These are phyloP conservation scores for Taphrorychus bicolor DNA, from an alignment of 2,888 invertebrate genomes.

Conservation along the genomic window DNA sequence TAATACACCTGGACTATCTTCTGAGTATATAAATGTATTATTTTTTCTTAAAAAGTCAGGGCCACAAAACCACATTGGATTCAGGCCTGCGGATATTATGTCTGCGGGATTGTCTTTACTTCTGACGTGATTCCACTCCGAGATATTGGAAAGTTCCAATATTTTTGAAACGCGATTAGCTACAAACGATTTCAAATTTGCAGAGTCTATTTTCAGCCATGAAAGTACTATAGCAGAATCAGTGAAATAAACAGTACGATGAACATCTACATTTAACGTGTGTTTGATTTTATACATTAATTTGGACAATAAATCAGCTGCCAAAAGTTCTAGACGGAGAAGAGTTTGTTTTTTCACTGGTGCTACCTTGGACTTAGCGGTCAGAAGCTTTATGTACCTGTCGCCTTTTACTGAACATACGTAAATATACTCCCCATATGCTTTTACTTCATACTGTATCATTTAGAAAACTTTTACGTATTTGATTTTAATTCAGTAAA, in stretches of 20 bases:
- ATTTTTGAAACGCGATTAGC: slow-evolving; percentile 33
- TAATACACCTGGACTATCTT: too few species aligned
- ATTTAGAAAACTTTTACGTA: not conserved
- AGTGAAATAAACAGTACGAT: not conserved
- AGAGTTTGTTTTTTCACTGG: slow-evolving; percentile 44
- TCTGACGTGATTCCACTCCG: slow-evolving; percentile 17
- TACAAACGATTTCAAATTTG: slow-evolving; percentile 25
- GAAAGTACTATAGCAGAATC: slow-evolving; percentile 37
- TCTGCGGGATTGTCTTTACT: slow-evolving; percentile 40
- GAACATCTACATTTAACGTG: slow-evolving; percentile 21
- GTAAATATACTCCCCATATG: slow-evolving; percentile 46
- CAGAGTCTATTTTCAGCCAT: slow-evolving; percentile 19
- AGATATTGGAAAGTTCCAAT: not conserved
- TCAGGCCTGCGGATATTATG: slow-evolving; percentile 29
- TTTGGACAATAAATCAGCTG: slow-evolving; percentile 37
- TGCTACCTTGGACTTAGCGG: slow-evolving; percentile 46
- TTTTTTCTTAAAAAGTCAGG: too few species aligned
- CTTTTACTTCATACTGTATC: slow-evolving; percentile 39
- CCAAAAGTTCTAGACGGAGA: slow-evolving; percentile 43
- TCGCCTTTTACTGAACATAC: slow-evolving; percentile 29
- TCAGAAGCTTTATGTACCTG: slow-evolving; percentile 32
- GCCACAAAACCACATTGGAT: slow-evolving; percentile 21
- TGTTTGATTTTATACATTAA: slow-evolving; percentile 23
- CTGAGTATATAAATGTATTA: too few species aligned
- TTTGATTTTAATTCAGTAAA: not conserved